phyloP scores from a whole-genome alignment of 2,888 invertebrate species.

The Heliconius ismenius region DNA sequence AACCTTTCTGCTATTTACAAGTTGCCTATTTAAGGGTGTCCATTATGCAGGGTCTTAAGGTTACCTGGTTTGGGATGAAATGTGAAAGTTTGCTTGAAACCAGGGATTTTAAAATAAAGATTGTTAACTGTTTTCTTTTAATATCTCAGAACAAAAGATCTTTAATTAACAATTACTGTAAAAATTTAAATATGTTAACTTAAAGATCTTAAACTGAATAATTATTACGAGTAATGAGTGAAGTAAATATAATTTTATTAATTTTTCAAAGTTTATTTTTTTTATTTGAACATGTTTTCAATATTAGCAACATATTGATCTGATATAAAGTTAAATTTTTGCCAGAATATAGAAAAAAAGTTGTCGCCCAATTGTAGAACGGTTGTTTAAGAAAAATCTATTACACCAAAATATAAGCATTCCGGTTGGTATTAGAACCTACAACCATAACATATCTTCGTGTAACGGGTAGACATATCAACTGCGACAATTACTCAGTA shows the following conservation, averaged over 20 bases:
- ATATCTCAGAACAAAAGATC: not conserved
- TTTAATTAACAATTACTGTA: not conserved
- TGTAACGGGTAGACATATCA: too few relatives aligned
- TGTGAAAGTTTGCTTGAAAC: conserved; percentile 38
- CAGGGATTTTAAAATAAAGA: conserved; percentile 17
- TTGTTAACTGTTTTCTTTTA: not conserved
- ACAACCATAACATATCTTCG: too few relatives aligned
- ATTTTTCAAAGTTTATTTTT: too few relatives aligned
- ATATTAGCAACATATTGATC: too few relatives aligned
- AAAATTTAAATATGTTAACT: too few relatives aligned
- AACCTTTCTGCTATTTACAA: conserved; percentile 23
- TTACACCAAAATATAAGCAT: not conserved
- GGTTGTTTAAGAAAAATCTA: not conserved
- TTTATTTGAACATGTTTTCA: too few relatives aligned
- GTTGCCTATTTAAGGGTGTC: conserved; percentile 34
- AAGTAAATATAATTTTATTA: too few relatives aligned
- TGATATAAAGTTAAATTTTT: not conserved
- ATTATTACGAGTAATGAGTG: too few relatives aligned
- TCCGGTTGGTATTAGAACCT: not conserved
- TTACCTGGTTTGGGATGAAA: conserved; percentile 41
- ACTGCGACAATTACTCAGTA: too few relatives aligned
- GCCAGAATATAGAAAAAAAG: not conserved
- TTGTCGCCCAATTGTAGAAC: too few relatives aligned
- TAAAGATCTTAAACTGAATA: too few relatives aligned
- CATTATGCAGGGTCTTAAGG: conserved; percentile 40